These are phyloP conservation scores for Trachymyrmex septentrionalis DNA, from an alignment of 1,140 invertebrate genomes.

Conservation along the genomic window DNA sequence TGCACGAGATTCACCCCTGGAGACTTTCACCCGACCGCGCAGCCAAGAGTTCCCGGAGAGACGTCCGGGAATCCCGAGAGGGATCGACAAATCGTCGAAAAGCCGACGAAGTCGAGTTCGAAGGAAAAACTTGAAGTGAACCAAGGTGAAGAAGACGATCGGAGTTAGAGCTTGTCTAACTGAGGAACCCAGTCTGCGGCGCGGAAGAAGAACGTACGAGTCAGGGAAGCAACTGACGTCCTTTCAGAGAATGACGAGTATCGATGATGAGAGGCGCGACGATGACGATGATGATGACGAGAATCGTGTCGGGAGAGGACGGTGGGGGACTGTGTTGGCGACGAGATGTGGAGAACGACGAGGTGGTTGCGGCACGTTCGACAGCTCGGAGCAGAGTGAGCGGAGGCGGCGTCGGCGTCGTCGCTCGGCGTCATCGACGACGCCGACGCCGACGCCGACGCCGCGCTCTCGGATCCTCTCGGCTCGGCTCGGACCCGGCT, in stretches of 20 bases:
- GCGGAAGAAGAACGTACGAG: background rate
- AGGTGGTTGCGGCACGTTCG: slow-evolving; percentile 75
- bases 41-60: background rate
- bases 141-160: background rate
- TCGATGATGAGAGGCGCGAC: background rate
- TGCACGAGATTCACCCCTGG: background rate
- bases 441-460: slow-evolving; percentile 68
- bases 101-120: background rate
- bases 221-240: background rate
- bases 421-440: slow-evolving; percentile 69
- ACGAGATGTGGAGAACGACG: background rate
- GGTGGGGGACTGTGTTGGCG: slow-evolving; percentile 27
- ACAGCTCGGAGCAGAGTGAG: slow-evolving; percentile 82
- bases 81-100: background rate
- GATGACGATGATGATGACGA: slow-evolving; percentile 26
- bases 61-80: background rate
- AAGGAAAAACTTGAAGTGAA: background rate
- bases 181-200: background rate
- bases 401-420: slow-evolving; percentile 62
- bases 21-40: slow-evolving; percentile 9
- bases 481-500: slow-evolving; percentile 48
- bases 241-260: background rate
- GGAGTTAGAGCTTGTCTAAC: background rate
- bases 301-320: background rate
- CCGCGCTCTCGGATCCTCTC: slow-evolving; percentile 55